Percentiles rank a stretch among this genome's conserved stretches.
Conservation (phyloP, 1,140 invertebrate genomes). For the Coelopa frigida region DNA sequence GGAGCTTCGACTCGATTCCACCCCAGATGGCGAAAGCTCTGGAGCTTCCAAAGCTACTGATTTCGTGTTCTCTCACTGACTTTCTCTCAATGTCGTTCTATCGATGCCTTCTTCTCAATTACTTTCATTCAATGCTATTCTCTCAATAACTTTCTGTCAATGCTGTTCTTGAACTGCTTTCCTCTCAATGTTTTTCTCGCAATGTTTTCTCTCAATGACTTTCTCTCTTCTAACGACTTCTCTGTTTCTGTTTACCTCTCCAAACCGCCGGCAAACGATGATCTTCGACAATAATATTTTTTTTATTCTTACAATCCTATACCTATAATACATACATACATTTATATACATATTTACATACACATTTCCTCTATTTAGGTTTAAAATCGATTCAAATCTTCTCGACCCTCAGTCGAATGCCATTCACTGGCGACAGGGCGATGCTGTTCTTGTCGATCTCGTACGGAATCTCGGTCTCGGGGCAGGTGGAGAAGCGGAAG, state of each 20-base stretch:
- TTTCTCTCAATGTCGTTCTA: neutral
- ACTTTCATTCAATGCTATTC: neutral
- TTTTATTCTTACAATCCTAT: neutral
- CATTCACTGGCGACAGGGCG: slow-evolving; percentile 33
- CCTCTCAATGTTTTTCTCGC: neutral
- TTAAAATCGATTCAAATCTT: too few relatives aligned
- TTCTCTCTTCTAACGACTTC: neutral
- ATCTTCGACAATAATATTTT: too few relatives aligned
- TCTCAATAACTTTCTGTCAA: neutral
- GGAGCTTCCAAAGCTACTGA: too few relatives aligned
- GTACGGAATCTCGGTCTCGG: slow-evolving; percentile 36
- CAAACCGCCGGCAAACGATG: too few relatives aligned
- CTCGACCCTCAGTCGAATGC: slow-evolving; percentile 36
- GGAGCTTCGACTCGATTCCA: too few relatives aligned
- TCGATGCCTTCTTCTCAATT: neutral
- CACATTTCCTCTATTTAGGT: too few relatives aligned
- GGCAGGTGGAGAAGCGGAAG: slow-evolving; percentile 35
- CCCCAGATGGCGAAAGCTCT: too few relatives aligned
- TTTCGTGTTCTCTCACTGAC: neutral
- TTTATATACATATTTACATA: too few relatives aligned
- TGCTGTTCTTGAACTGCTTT: neutral
- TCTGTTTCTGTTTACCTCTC: neutral
- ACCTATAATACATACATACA: neutral
- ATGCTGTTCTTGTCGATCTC: slow-evolving; percentile 39
- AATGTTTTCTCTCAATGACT: neutral